Percentiles rank a stretch among this genome's conserved stretches.
phyloP scores from a whole-genome alignment of 2,113 vertebrate genomes.

The Campylomormyrus numenius region DNA sequence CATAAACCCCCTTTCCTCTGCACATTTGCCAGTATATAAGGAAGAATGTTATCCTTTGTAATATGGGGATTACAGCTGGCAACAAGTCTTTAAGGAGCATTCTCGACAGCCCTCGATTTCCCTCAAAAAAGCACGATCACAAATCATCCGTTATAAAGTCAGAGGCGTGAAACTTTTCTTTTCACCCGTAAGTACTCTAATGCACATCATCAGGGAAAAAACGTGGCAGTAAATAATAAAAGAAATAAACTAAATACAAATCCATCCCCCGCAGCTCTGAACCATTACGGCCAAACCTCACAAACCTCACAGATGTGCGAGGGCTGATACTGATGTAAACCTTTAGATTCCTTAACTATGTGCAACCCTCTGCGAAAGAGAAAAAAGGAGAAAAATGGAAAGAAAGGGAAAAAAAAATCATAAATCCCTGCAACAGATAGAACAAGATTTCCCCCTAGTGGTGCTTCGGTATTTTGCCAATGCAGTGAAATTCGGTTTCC shows the following conservation, averaged over 20 bases:
- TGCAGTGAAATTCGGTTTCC: not conserved
- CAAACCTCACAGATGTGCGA: not conserved
- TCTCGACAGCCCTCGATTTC: not conserved
- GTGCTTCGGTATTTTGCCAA: not conserved
- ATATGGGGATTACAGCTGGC: not conserved
- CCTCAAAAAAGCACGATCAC: not conserved
- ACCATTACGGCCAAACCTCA: not conserved
- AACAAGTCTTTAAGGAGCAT: not conserved
- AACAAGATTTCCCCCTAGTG: slow-evolving; percentile 18
- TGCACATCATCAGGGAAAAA: not conserved
- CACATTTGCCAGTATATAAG: not conserved
- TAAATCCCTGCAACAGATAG: not conserved
- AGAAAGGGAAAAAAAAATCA: not conserved
- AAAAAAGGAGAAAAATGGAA: not conserved
- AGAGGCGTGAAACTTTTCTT: not conserved
- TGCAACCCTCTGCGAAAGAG: not conserved
- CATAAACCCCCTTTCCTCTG: not conserved
- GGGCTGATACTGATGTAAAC: not conserved
- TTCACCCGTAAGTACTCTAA: not conserved
- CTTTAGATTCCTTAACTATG: not conserved
- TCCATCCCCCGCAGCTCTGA: not conserved
- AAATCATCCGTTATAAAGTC: not conserved
- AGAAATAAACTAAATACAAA: not conserved
- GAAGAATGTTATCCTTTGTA: not conserved
- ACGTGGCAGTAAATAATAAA: not conserved